Evolutionary conservation across 2,113 vertebrate genomes (phyloP).

Genomic region (Psittacula cyanocephala): DNA sequence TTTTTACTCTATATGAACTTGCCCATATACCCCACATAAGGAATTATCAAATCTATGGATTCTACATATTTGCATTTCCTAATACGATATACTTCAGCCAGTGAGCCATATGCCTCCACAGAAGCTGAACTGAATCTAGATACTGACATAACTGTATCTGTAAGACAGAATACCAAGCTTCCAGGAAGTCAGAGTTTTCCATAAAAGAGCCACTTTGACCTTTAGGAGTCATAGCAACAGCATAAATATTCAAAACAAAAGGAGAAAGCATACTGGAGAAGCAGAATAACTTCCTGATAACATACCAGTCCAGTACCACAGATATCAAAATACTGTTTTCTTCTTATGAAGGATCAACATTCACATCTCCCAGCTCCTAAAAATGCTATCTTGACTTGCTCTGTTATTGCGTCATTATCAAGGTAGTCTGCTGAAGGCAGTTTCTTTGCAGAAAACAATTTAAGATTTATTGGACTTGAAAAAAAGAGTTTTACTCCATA

Average conservation of each 20-base stretch:
- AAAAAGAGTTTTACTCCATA: background rate
- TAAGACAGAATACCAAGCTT: background rate
- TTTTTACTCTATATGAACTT: background rate
- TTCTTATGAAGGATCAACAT: background rate
- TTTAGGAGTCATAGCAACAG: background rate
- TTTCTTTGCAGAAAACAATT: slow-evolving; percentile 49
- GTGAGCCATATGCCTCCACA: background rate
- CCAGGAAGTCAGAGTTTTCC: background rate
- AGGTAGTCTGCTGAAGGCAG: slow-evolving; percentile 29
- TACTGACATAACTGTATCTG: background rate
- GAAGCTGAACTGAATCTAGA: background rate
- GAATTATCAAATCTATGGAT: background rate
- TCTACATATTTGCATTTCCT: background rate
- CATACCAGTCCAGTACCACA: background rate
- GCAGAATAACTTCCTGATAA: background rate
- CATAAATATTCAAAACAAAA: background rate
- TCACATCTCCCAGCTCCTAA: background rate
- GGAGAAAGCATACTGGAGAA: background rate
- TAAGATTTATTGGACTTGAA: slow-evolving; percentile 37
- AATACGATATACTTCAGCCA: background rate
- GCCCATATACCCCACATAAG: background rate
- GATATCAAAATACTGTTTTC: background rate
- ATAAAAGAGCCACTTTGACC: background rate
- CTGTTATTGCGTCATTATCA: slow-evolving; percentile 5
- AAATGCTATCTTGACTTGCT: background rate